Conservation (phyloP, 2,888 invertebrate genomes). For the Proisotoma minuta region DNA sequence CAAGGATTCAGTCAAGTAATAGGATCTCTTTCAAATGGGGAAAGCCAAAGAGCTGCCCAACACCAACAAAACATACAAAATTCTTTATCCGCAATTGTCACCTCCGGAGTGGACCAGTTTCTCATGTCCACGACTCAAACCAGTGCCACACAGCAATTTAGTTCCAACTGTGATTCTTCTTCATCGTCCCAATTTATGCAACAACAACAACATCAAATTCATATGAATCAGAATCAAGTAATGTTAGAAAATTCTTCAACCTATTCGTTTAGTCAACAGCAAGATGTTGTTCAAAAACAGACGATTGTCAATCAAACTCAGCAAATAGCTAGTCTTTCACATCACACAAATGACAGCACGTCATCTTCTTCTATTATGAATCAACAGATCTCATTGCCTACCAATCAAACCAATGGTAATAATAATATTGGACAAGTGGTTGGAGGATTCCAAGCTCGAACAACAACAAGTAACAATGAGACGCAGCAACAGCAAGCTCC, state of each 20-base stretch:
- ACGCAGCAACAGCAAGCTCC: neutral
- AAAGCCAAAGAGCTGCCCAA: slow-evolving; percentile 15
- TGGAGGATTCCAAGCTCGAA: neutral
- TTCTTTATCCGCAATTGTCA: neutral
- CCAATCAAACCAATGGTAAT: slow-evolving; percentile 28
- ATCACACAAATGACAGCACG: too few species aligned
- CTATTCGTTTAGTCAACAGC: slow-evolving; percentile 20
- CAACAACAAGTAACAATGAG: neutral
- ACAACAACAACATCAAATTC: slow-evolving; percentile 34
- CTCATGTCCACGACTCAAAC: slow-evolving; percentile 23
- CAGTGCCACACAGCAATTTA: slow-evolving; percentile 20
- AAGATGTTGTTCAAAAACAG: slow-evolving; percentile 17
- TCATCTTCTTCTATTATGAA: slow-evolving; percentile 29
- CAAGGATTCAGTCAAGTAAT: slow-evolving; percentile 10
- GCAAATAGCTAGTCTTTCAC: slow-evolving; percentile 43
- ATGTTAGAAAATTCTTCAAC: slow-evolving; percentile 8
- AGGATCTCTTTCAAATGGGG: slow-evolving; percentile 26
- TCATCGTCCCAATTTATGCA: slow-evolving; percentile 24
- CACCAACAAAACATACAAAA: neutral
- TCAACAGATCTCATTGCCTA: slow-evolving; percentile 38
- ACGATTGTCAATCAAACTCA: slow-evolving; percentile 8
- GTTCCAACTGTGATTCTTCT: slow-evolving; percentile 43
- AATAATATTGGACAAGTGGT: slow-evolving; percentile 14
- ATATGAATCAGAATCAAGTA: slow-evolving; percentile 9
- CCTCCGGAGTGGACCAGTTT: slow-evolving; percentile 34